Conservation (phyloP, 2,113 vertebrate species). For the Amazona guildingii region DNA sequence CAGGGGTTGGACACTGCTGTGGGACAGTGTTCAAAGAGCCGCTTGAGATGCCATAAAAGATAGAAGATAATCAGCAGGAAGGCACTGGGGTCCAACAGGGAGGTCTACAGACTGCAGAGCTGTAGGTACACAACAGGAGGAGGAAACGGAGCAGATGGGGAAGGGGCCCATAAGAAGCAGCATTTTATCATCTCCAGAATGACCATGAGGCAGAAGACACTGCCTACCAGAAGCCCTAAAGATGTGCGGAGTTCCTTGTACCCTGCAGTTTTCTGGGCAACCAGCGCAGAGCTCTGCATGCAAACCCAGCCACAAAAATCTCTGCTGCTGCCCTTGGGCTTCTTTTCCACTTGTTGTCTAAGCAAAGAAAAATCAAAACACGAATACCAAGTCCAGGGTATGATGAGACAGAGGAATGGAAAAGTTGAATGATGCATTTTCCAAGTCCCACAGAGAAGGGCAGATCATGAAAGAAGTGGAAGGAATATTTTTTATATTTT, state of each 20-base stretch:
- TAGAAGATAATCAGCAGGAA: neutral
- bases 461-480: neutral
- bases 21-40: accelerated
- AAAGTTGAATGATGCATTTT: neutral
- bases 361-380: neutral
- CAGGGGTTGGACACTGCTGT: neutral
- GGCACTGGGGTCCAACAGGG: neutral
- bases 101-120: accelerated
- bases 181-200: neutral
- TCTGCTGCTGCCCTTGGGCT: neutral
- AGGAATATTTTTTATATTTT: neutral
- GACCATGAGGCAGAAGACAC: neutral
- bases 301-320: neutral
- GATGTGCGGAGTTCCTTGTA: neutral
- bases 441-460: neutral
- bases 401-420: neutral
- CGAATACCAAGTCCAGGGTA: neutral
- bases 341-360: neutral
- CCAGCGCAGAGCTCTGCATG: neutral
- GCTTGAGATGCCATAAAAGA: neutral
- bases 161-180: neutral
- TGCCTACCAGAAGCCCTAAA: neutral
- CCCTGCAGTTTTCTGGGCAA: neutral
- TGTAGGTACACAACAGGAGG: accelerated
- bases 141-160: neutral